These are phyloP conservation scores for Glossophaga mutica DNA, from an alignment of 2,797 vertebrate genomes.

Conservation along the genomic window DNA sequence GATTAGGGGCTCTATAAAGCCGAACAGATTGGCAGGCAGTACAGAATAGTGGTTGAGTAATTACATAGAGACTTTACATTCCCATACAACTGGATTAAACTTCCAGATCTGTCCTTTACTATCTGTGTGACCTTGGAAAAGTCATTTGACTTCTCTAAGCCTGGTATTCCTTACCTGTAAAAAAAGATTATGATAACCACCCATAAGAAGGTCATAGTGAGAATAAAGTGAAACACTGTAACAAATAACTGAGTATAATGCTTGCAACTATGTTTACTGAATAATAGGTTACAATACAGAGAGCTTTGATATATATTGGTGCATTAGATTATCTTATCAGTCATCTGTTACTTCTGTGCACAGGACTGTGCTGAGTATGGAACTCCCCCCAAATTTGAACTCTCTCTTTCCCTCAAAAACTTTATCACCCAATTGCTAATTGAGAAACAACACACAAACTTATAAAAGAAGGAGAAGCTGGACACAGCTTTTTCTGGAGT, in stretches of 20 bases:
- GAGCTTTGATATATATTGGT: not conserved
- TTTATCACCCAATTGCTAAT: not conserved
- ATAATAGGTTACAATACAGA: not conserved
- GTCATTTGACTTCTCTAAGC: conserved; percentile 16
- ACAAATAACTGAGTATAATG: not conserved
- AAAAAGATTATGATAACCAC: not conserved
- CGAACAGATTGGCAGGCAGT: not conserved
- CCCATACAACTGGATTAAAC: not conserved
- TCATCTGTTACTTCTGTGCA: not conserved
- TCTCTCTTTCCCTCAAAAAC: not conserved
- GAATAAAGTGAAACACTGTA: not conserved
- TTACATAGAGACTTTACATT: not conserved
- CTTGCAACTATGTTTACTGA: not conserved
- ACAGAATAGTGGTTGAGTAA: not conserved
- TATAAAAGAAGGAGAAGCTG: not conserved
- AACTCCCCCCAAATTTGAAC: not conserved
- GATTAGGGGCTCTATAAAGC: not conserved
- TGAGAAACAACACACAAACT: not conserved
- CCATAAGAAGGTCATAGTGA: not conserved
- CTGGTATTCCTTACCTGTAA: not conserved
- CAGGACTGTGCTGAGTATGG: not conserved
- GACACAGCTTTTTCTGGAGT: not conserved
- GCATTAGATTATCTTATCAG: not conserved
- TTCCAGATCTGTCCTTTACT: not conserved
- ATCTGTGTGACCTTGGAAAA: conserved; percentile 32